Evolutionary conservation across 2,888 invertebrate species (phyloP).

Genomic region (Oegoconia quadripuncta): DNA sequence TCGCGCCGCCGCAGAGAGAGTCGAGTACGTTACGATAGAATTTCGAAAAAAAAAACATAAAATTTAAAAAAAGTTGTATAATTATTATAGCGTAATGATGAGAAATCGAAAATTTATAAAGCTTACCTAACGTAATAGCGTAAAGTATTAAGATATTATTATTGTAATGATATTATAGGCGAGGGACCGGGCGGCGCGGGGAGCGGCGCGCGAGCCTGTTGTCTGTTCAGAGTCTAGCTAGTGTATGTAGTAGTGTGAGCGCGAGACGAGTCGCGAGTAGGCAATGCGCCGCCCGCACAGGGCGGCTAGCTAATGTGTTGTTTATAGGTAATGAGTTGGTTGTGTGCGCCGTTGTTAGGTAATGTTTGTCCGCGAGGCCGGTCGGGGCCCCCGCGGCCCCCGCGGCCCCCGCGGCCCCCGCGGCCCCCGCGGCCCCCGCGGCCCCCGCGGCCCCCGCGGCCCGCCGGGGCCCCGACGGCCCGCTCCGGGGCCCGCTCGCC

Average conservation of each 20-base stretch:
- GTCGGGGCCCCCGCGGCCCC: constrained; percentile 6
- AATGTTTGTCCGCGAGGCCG: constrained; percentile 10
- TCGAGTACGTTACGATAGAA: constrained; percentile 77
- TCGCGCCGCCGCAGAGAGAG: constrained; percentile 72
- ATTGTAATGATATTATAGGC: constrained; percentile 65
- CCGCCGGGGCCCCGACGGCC: constrained; percentile 5
- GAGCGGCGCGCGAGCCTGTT: constrained; percentile 46
- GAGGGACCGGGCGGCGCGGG: constrained; percentile 63
- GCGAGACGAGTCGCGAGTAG: not conserved
- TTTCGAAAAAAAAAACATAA: constrained; percentile 76
- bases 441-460: constrained; percentile 17
- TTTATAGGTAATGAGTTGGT: constrained; percentile 32
- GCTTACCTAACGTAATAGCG: constrained; percentile 79
- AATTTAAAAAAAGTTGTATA: constrained; percentile 80
- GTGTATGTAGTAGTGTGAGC: constrained; percentile 15
- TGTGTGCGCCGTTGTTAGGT: constrained; percentile 18
- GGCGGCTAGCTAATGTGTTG: constrained; percentile 47
- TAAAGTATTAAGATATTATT: constrained; percentile 78
- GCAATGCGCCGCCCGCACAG: constrained; percentile 20
- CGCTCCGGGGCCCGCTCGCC: constrained; percentile 15
- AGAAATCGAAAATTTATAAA: constrained; percentile 78
- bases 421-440: constrained; percentile 62
- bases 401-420: constrained; percentile 17
- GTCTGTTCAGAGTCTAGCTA: constrained; percentile 42
- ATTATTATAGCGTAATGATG: constrained; percentile 75